Conservation (phyloP, 2,888 invertebrate species). For the Tillus elongatus region DNA sequence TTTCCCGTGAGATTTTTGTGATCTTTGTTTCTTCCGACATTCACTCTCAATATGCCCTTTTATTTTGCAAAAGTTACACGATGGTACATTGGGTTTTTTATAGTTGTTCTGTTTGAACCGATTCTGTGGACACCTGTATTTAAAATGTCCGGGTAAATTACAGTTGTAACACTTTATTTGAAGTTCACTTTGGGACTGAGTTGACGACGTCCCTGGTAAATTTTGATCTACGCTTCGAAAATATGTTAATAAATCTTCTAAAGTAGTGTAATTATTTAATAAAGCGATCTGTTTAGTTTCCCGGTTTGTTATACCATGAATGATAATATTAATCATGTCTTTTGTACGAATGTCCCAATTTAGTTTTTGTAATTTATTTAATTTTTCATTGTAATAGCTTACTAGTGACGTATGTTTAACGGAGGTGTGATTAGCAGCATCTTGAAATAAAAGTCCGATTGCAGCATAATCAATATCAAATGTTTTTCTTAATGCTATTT, state of each 20-base stretch:
- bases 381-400: neutral
- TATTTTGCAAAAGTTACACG: constrained; percentile 1
- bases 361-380: neutral
- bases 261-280: constrained; percentile 1
- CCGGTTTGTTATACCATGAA: neutral
- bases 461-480: constrained; percentile 3
- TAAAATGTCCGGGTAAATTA: neutral
- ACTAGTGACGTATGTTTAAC: neutral
- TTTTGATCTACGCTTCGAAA: neutral
- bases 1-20: neutral
- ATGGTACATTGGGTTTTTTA: neutral
- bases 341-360: constrained; percentile 2
- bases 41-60: neutral
- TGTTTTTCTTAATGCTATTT: neutral
- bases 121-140: neutral
- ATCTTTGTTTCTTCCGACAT: constrained; percentile 1
- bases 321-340: constrained; percentile 1
- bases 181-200: constrained; percentile 2
- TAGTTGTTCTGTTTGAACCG: neutral
- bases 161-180: neutral
- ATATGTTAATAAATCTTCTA: constrained; percentile 1
- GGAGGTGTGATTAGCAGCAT: neutral
- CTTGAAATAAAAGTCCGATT: constrained; percentile 1
- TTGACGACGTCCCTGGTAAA: neutral
- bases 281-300: neutral